These are phyloP conservation scores for Punctoribates punctum DNA, from an alignment of 2,888 invertebrate genomes.

Conservation along the genomic window DNA sequence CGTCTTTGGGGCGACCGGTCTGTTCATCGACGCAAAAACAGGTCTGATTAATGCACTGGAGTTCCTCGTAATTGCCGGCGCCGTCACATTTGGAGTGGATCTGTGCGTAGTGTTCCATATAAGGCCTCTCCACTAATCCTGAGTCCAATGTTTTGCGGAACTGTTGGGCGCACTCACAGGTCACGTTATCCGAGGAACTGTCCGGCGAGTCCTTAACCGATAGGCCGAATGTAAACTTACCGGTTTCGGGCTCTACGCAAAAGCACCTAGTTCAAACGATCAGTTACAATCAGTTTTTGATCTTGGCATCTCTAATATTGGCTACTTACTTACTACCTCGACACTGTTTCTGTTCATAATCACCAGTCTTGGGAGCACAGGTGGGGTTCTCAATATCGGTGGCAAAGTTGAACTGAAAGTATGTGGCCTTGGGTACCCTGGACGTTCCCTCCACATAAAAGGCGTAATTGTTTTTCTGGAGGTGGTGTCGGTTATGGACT, in stretches of 20 bases:
- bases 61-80: conserved; percentile 15
- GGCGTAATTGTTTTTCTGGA: background rate
- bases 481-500: background rate
- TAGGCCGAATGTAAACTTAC: conserved; percentile 21
- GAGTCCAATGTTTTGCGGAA: background rate
- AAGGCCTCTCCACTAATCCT: background rate
- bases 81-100: conserved; percentile 22
- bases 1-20: background rate
- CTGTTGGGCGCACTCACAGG: background rate
- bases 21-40: conserved; percentile 30
- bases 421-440: background rate
- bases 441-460: background rate
- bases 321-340: conserved; percentile 1
- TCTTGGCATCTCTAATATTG: background rate
- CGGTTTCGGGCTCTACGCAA: conserved; percentile 20
- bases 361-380: background rate
- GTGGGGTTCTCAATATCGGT: background rate
- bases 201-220: background rate
- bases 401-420: background rate
- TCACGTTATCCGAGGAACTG: background rate
- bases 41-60: conserved; percentile 27
- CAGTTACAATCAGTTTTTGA: background rate
- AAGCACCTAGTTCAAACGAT: background rate
- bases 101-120: background rate
- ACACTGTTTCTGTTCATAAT: conserved; percentile 11